Evolutionary conservation across 2,797 vertebrate species (phyloP).

Genomic region (Zenarchopterus dispar): DNA sequence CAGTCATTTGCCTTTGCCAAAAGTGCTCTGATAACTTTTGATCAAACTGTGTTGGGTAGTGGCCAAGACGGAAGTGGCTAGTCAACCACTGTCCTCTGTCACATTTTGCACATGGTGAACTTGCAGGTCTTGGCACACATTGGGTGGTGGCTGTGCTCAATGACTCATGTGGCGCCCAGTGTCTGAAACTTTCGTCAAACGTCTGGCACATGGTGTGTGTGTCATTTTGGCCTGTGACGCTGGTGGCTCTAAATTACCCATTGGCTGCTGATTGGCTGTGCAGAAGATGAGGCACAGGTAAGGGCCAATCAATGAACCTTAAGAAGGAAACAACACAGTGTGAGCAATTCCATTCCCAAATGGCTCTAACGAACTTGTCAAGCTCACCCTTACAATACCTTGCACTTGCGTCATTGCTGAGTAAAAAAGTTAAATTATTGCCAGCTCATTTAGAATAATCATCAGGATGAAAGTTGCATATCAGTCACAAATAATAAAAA

Average conservation of each 20-base stretch:
- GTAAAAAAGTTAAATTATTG: constrained; percentile 65
- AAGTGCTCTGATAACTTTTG: constrained; percentile 49
- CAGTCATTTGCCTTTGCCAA: constrained; percentile 37
- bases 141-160: constrained; percentile 76
- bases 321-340: constrained; percentile 54
- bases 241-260: constrained; percentile 74
- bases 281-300: constrained; percentile 75
- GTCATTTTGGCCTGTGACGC: constrained; percentile 80
- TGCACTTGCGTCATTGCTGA: constrained; percentile 73
- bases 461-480: constrained; percentile 37
- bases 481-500: constrained; percentile 26
- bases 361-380: constrained; percentile 66
- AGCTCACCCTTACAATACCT: constrained; percentile 65
- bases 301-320: constrained; percentile 61
- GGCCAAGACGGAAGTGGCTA: constrained; percentile 66
- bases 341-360: constrained; percentile 72
- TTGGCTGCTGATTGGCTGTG: constrained; percentile 66
- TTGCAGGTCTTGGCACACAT: constrained; percentile 76
- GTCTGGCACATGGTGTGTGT: constrained; percentile 83
- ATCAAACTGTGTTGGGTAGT: constrained; percentile 49
- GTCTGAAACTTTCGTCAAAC: constrained; percentile 81
- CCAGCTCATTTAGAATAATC: constrained; percentile 63
- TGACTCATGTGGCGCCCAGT: constrained; percentile 80
- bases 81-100: constrained; percentile 78
- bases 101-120: constrained; percentile 79